Evolutionary conservation across 2,888 invertebrate genomes (phyloP).

Genomic region (Lycaena phlaeas): DNA sequence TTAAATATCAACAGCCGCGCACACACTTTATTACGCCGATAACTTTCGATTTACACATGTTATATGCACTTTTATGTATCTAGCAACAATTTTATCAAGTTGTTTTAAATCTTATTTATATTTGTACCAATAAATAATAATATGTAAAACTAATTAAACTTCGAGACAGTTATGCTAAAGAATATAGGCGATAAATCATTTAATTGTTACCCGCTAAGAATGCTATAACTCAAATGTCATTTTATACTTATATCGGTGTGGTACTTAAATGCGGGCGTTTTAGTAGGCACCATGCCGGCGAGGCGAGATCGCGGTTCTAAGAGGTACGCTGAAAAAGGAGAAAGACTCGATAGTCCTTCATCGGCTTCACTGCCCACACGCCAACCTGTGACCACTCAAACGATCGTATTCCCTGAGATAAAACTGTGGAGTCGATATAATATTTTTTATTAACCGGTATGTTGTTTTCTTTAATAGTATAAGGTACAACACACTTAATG

Average conservation of each 20-base stretch:
- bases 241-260: conserved; percentile 39
- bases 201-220: conserved; percentile 28
- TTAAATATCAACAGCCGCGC: conserved; percentile 13
- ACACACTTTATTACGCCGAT: conserved; percentile 8
- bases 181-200: conserved; percentile 37
- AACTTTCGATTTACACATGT: conserved; percentile 2
- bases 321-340: conserved; percentile 42
- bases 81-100: not conserved
- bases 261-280: conserved; percentile 54
- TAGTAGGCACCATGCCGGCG: conserved; percentile 53
- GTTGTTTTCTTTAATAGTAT: no score
- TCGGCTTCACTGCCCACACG: conserved; percentile 66
- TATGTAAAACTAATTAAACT: conserved; percentile 8
- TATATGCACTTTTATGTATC: not conserved
- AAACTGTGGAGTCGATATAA: conserved; percentile 34
- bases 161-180: conserved; percentile 15
- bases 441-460: no score
- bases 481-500: no score
- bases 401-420: conserved; percentile 47
- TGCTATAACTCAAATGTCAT: conserved; percentile 41
- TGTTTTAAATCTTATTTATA: not conserved
- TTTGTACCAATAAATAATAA: no score
- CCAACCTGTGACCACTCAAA: conserved; percentile 66
- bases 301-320: conserved; percentile 11
- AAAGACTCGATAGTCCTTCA: conserved; percentile 58